These are phyloP conservation scores for Bufotes viridis DNA, from an alignment of 2,797 vertebrate genomes.

Conservation along the genomic window DNA sequence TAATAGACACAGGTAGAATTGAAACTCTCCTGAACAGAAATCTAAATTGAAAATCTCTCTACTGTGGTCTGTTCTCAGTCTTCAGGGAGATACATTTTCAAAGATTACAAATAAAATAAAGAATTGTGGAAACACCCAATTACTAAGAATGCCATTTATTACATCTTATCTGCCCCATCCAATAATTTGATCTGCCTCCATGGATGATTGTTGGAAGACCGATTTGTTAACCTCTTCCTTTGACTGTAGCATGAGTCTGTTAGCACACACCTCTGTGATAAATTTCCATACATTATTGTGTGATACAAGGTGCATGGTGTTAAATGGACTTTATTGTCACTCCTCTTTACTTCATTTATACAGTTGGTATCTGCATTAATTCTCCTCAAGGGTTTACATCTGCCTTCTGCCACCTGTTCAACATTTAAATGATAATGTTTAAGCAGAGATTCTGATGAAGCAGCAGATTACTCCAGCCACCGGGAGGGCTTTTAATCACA, in stretches of 20 bases:
- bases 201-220: constrained; percentile 35
- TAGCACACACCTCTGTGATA: background rate
- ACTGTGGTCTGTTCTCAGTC: constrained; percentile 50
- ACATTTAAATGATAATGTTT: constrained; percentile 58
- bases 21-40: constrained; percentile 54
- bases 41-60: constrained; percentile 63
- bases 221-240: constrained; percentile 45
- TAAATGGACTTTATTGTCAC: constrained; percentile 16
- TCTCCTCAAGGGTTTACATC: constrained; percentile 49
- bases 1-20: constrained; percentile 34
- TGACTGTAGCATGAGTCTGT: background rate
- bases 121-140: constrained; percentile 59
- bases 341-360: constrained; percentile 26
- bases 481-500: constrained; percentile 47
- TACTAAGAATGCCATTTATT: constrained; percentile 59
- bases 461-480: constrained; percentile 36
- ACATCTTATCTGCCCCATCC: constrained; percentile 55
- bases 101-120: constrained; percentile 62
- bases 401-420: constrained; percentile 59
- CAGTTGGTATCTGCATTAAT: constrained; percentile 45
- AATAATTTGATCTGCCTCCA: constrained; percentile 56
- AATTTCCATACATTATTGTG: constrained; percentile 12
- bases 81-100: constrained; percentile 55
- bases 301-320: constrained; percentile 2
- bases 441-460: constrained; percentile 39